phyloP scores from a whole-genome alignment of 2,113 vertebrate species.

The Microcebus griseorufus region DNA sequence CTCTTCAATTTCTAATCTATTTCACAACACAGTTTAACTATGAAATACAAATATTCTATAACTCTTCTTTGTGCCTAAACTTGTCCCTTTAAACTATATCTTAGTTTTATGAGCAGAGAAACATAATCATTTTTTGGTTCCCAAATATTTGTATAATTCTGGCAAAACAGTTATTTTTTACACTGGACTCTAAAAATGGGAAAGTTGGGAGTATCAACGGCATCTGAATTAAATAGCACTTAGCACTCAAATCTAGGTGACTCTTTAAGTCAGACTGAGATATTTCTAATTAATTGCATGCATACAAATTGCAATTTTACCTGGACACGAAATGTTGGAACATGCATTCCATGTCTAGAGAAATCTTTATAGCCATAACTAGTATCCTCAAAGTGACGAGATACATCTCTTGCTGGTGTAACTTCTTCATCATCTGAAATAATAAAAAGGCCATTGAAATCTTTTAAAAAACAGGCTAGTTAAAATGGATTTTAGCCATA shows the following conservation, averaged over 20 bases:
- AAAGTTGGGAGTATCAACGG: not conserved
- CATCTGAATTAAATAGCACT: constrained; percentile 10
- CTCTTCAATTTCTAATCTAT: constrained; percentile 2
- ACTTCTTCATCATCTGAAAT: constrained; percentile 92
- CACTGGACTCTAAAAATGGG: not conserved
- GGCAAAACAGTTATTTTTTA: not conserved
- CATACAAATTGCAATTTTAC: constrained; percentile 80
- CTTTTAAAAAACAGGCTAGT: constrained; percentile 44
- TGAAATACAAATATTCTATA: constrained; percentile 11
- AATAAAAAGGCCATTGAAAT: not conserved
- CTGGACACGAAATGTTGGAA: constrained; percentile 97
- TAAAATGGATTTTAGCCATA: constrained; percentile 47
- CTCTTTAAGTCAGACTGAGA: not conserved
- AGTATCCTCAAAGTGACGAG: constrained; percentile 97
- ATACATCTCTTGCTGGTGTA: constrained; percentile 92
- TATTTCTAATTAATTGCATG: not conserved
- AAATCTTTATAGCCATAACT: constrained; percentile 99
- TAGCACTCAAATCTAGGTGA: not conserved
- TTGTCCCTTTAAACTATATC: not conserved
- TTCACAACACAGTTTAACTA: constrained; percentile 11
- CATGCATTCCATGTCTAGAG: constrained; percentile 95
- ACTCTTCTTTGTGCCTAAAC: not conserved
- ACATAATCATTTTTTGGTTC: not conserved
- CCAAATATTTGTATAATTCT: constrained; percentile 27
- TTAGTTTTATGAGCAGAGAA: not conserved